Base-by-base conservation (phyloP, 2,113 vertebrate species). In the Epinephelus fuscoguttatus region DNA sequence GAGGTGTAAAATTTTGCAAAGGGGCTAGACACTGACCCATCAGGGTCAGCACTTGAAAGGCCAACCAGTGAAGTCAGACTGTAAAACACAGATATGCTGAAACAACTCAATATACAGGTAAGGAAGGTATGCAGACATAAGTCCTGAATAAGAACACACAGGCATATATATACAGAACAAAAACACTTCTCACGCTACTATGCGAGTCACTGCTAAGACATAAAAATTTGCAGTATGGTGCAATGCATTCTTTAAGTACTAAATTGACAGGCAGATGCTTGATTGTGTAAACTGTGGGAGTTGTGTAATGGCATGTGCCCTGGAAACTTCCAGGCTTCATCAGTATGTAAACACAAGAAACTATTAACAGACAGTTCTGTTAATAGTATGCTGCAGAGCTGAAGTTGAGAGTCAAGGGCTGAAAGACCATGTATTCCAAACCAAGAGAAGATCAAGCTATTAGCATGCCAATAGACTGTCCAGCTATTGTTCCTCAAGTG, bases 381-480 rank as follows among this genome's bases (percentile, higher is more conserved):
- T 72, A 0, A 50, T 10, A 69, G 61, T 40, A 40, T 50, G 30
- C 17, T 75, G 27, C 62, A 78, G 25, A 70, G 27, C 68, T 40
- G 11, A 64, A 52, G 47, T 15, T 68, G 11, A 63, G 33, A 76
- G 76, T 63, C 4, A 52, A 15, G 33, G 2, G 6, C 52, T 74
- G 15, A 55, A 76, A 63, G 50, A 40, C 64, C 15, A 55, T 18
- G 12, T 1, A 67, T 45, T 19, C 57, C 37, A 72, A 62, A 49
- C 30, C 40, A 84, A 77, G n/a, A 62, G 30, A 19, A 70, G 18
- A 23, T 25, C 42, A 73, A 30, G 3, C 7, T 11, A 87, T 94
- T 93, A 91, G 72, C 92, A 94, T 91, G 75, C 64, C 80, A 93
- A 94, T 81, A 83, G 75, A 80, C 73, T 68, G 69, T 88, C 62